Evolutionary conservation across 2,113 vertebrate species (phyloP), one percentile per base, ranked within the genome.

Genomic region (Podarcis cretensis): DNA sequence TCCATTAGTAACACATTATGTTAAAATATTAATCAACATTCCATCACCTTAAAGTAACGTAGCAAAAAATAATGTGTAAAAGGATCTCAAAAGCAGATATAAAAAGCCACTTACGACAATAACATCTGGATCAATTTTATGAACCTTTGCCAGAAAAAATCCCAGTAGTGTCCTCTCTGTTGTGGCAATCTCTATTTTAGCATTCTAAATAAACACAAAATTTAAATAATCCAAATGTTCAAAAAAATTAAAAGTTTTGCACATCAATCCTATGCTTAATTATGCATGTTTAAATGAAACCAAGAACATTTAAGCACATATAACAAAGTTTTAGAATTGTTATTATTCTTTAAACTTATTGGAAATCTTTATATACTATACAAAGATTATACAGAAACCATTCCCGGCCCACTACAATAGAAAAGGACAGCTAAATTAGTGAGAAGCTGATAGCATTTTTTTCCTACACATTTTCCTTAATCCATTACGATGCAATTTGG

Each of bases 51-150:
- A 80, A 14, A 81, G 13, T 75, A 90, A 76, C 85, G 91, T 86
- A 92, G 83, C 83, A 54, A 85, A 43, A n/a, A 16, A 40, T 66
- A 4, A 90, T 84, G 87, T 69, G 6, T 7, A 16, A 48, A 87
- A 81, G 25, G 40, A 27, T 86, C 40, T 73, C 32, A 48, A 1
- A 48, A 78, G 27, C 30, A 66, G 13, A 76, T 1, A 27, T 14
- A 87, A 87, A 91, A 75, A 89, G 77, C 88, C 94, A 98, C 98
- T 98, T 93, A 99, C 99, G 97, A 99, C 98, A 96, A 99, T 96
- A 91, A 99, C 96, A 83, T 99, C 99, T 76, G 99, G 99, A 95
- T 99, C 99, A 80, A 99, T 98, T 96, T 99, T 99, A 96, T 99
- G 98, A 97, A 99, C 96, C 95, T 99, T 99, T 1, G 99, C 98